Base-by-base conservation (phyloP, 1,140 invertebrate genomes). In the Akabosia matsudoensis region DNA sequence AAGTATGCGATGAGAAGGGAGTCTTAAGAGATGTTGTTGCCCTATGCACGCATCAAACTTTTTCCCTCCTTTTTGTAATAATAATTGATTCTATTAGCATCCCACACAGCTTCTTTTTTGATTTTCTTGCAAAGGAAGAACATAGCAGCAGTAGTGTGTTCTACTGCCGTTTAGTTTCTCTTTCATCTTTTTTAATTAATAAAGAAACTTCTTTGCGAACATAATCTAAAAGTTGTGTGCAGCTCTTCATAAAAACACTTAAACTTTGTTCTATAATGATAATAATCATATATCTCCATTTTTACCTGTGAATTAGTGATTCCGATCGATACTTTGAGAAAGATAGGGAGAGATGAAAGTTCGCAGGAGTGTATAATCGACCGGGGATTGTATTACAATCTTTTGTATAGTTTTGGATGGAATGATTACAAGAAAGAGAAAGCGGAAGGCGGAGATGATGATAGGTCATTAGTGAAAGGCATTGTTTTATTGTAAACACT, bases 101-200 rank as follows among this genome's bases (percentile, higher is more conserved):
- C 37, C 18, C 37, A 18, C 37, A 45, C n/a, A n/a, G n/a, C n/a
- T n/a, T 45, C 37, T 45, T 7, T 45, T 45, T 45, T 10, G 7
- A 45, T 45, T 10, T 10, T 45, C 37, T 10, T 45, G 37, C 37
- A 7, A 18, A 45, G 7, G 37, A 10, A 18, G 7, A 45, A 18
- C 37, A 45, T 45, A 7, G 18, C 7, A 45, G 7, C 7, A 10
- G 37, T 18, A 7, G 18, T 45, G 37, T 45, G 37, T 45, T 18
- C 37, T 45, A 10, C 37, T 45, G 7, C 7, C 37, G 37, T 45
- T 45, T 45, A n/a, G 4, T 56, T 22, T 22, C 24, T 22, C n/a
- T 56, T 56, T 56, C 54, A 56, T 56, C 54, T 56, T 56, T 56
- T 56, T 56, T 56, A 56, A 56, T 56, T 56, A 56, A 56, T 22